Conservation (phyloP, 2,113 vertebrate species). For the Apodemus speciosus region DNA sequence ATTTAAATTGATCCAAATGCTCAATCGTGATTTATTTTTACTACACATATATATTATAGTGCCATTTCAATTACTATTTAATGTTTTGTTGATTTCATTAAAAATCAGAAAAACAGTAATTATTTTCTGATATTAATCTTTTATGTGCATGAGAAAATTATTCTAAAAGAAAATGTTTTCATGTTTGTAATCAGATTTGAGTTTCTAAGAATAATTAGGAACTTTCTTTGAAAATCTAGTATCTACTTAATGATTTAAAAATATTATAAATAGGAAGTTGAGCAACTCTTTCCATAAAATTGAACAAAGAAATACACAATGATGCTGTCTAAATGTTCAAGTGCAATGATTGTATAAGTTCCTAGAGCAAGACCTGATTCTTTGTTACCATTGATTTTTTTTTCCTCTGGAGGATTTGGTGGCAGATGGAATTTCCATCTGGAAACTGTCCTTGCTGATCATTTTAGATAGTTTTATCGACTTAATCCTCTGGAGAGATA, state of each 20-base stretch:
- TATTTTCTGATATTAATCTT: not conserved
- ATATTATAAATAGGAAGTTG: not conserved
- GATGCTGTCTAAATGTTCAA: not conserved
- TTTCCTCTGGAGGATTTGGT: not conserved
- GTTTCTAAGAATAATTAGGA: not conserved
- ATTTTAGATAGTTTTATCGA: constrained; percentile 21
- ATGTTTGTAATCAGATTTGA: not conserved
- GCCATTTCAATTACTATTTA: not conserved
- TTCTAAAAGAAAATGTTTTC: not conserved
- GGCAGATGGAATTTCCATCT: constrained; percentile 42
- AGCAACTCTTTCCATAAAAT: not conserved
- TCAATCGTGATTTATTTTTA: not conserved
- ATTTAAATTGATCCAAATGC: not conserved
- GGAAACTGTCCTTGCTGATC: not conserved
- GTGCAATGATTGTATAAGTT: not conserved
- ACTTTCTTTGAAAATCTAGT: not conserved
- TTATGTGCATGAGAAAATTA: not conserved
- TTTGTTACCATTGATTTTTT: not conserved
- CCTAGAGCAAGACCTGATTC: not conserved
- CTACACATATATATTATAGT: not conserved
- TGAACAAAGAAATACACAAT: not conserved
- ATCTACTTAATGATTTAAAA: not conserved
- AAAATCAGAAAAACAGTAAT: not conserved
- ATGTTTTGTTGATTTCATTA: not conserved
- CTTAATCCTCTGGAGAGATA: not conserved